Evolutionary conservation across 92 coral and sea anemone species (phyloP).

Genomic region (Zoanthus solanderi): DNA sequence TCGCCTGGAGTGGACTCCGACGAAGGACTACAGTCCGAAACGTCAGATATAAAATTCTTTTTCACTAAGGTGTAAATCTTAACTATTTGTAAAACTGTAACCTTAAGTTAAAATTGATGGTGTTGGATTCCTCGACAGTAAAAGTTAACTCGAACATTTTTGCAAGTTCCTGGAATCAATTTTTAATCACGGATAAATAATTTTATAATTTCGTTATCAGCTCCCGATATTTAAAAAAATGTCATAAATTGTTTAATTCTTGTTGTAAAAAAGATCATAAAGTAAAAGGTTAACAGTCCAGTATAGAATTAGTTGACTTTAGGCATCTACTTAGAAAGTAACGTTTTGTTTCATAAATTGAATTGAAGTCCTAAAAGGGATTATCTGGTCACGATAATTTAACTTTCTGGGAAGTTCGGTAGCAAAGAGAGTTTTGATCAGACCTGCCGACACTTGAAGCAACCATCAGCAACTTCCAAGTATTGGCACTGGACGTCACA

Average conservation of each 20-base stretch:
- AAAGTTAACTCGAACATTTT: background rate
- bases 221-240: background rate
- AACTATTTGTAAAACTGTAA: background rate
- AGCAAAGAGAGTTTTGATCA: background rate
- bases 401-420: background rate
- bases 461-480: constrained; percentile 6
- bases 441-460: constrained; percentile 18
- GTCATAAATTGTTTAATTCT: background rate
- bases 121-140: too few relatives aligned
- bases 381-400: background rate
- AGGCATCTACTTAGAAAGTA: too few relatives aligned
- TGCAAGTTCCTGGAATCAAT: background rate
- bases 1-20: too few relatives aligned
- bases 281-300: background rate
- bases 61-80: background rate
- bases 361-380: background rate
- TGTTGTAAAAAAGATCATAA: background rate
- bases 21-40: background rate
- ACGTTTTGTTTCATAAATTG: background rate
- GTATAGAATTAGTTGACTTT: too few relatives aligned
- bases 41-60: too few relatives aligned
- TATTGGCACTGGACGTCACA: constrained; percentile 25
- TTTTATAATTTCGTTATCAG: background rate
- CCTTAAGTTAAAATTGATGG: too few relatives aligned
- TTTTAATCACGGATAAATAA: background rate